Evolutionary conservation across 2,888 invertebrate species (phyloP).

Genomic region (Tanytarsus gracilentus): DNA sequence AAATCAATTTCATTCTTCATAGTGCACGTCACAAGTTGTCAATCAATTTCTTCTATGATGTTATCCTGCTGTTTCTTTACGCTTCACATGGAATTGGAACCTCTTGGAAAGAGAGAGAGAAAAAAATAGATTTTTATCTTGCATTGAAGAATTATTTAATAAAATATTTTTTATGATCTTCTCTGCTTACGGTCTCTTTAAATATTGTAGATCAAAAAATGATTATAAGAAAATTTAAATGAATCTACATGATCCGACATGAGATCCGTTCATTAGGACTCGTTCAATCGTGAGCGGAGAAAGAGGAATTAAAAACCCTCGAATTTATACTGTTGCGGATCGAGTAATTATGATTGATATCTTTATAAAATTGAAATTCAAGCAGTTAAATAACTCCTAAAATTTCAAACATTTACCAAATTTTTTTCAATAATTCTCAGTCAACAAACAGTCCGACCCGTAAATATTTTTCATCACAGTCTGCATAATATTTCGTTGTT

Average conservation of each 20-base stretch:
- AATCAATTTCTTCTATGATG: slow-evolving; percentile 11
- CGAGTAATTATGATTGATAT: too few species aligned
- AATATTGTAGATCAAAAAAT: slow-evolving; percentile 6
- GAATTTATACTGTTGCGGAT: too few species aligned
- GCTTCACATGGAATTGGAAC: slow-evolving; percentile 20
- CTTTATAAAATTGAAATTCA: too few species aligned
- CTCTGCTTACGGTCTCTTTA: background rate
- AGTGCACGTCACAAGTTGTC: slow-evolving; percentile 22
- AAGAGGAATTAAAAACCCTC: too few species aligned
- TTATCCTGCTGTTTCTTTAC: slow-evolving; percentile 23
- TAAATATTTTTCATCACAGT: too few species aligned
- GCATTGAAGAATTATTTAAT: background rate
- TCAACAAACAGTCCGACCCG: too few species aligned
- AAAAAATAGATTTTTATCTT: slow-evolving; percentile 4
- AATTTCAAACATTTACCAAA: too few species aligned
- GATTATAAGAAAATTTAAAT: slow-evolving; percentile 17
- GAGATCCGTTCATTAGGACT: too few species aligned
- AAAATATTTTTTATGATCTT: background rate
- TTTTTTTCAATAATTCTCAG: too few species aligned
- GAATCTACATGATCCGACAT: slow-evolving; percentile 10
- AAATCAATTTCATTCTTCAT: slow-evolving; percentile 14
- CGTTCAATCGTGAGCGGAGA: too few species aligned
- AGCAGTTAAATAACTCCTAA: too few species aligned
- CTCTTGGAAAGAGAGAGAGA: background rate
- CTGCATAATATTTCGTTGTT: background rate